phyloP scores from a whole-genome alignment of 2,797 vertebrate species.

The Perodicticus potto region DNA sequence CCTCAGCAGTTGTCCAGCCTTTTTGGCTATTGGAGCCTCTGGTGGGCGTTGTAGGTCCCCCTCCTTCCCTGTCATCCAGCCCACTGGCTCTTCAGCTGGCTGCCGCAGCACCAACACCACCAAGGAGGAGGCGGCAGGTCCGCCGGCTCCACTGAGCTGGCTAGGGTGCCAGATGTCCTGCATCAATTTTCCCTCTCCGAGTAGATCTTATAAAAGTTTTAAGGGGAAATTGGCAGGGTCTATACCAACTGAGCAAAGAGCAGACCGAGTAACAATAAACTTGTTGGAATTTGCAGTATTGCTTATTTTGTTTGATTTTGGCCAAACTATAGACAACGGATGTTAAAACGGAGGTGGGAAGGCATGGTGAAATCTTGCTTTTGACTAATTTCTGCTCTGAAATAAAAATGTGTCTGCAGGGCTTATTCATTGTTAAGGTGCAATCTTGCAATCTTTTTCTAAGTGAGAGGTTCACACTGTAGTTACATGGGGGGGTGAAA shows the following conservation, averaged over 20 bases:
- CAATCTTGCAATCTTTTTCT: neutral
- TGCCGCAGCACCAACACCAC: too few relatives aligned
- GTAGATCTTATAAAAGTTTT: neutral
- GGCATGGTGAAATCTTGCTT: neutral
- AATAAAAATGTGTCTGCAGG: neutral
- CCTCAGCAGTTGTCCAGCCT: too few relatives aligned
- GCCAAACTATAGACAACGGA: neutral
- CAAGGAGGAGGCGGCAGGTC: too few relatives aligned
- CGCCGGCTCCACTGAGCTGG: too few relatives aligned
- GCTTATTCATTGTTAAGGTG: neutral
- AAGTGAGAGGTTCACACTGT: neutral
- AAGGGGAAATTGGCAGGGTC: neutral
- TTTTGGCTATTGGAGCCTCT: too few relatives aligned
- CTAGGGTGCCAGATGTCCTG: too few relatives aligned
- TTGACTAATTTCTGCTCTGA: conserved; percentile 21
- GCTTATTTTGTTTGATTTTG: neutral
- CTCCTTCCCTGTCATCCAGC: too few relatives aligned
- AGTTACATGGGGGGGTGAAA: neutral
- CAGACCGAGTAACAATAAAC: neutral
- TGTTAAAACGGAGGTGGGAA: neutral
- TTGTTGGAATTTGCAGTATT: neutral
- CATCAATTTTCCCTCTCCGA: too few relatives aligned
- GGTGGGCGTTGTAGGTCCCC: too few relatives aligned
- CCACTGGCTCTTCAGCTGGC: too few relatives aligned
- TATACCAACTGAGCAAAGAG: neutral